phyloP scores from a whole-genome alignment of 1,140 invertebrate genomes.

The Meloidogyne floridensis region DNA sequence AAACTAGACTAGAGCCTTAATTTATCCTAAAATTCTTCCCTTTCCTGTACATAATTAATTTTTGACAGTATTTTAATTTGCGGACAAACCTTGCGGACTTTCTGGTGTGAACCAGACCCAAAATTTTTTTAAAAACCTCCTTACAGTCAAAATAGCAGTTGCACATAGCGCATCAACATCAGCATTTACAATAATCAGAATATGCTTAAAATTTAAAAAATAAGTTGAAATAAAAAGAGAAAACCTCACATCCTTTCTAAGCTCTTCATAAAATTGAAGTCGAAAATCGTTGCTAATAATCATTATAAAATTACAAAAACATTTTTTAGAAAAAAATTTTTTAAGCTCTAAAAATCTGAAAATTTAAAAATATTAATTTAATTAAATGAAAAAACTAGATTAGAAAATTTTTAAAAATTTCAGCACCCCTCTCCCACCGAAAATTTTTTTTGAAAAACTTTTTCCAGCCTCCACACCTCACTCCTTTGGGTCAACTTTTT shows the following conservation, averaged over 20 bases:
- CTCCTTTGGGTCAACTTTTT: no score
- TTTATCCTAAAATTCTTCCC: no score
- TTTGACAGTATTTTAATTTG: no score
- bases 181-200: conserved; percentile 31
- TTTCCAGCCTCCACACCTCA: no score
- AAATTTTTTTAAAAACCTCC: not conserved
- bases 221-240: not conserved
- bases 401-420: not conserved
- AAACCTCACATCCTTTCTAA: conserved; percentile 29
- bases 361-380: not conserved
- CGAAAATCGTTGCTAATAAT: conserved; percentile 34
- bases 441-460: no score
- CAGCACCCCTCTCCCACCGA: not conserved
- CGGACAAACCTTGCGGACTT: no score
- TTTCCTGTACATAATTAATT: no score
- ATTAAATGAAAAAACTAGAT: not conserved
- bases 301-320: conserved; percentile 9
- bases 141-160: conserved; percentile 35
- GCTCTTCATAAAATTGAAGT: conserved; percentile 31
- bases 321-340: not conserved
- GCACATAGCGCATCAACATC: conserved; percentile 38
- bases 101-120: no score
- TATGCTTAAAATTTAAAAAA: conserved; percentile 28
- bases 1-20: no score
- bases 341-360: not conserved